Base-by-base conservation (phyloP, 1,140 invertebrate genomes). In the Thereuonema tuberculata region DNA sequence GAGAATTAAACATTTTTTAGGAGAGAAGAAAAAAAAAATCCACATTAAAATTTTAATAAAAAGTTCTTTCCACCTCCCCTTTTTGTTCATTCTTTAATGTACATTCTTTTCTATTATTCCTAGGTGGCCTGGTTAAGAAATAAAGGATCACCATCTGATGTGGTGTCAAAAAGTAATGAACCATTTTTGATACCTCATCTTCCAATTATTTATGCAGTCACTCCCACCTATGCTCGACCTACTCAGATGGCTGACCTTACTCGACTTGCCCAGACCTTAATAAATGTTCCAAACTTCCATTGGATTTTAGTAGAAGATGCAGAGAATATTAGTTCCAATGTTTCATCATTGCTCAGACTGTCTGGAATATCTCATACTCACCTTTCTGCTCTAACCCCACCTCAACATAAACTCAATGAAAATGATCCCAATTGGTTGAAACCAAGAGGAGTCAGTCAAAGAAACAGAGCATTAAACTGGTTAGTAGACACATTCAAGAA, bases 291-390 rank as follows among this genome's bases (percentile, higher is more conserved):
- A 56, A 89, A 92, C 69, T 78, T 98, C 58, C 93, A 98, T 72
- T 98, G 95, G 95, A 89, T 98, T 64, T 72, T 98, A 37, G 80
- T 98, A 12, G 95, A 98, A 76, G 95, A 98, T 74, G 76, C 88
- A 0, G 74, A 78, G 1, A 73, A 71, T 15, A 92, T 86, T 68
- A 89, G 85, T 1, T 68, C 78, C 28, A 74, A 95, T 53, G 91
- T 99, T 0, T 78, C 75, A 1, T 84, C 86, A 61, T 78, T 99
- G n/a, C 70, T 99, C 14, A 74, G 78, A 47, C 79, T 85, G 27
- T 83, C 85, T 17, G 78, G 78, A 17, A 68, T 94, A 1, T 72
- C 78, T 53, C 86, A 84, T 67, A 93, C 89, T 26, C 91, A 94
- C 75, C 73, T 96, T 1, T 78, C 81, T 72, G 80, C 81, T 1